These are phyloP conservation scores for Gambusia affinis DNA, from an alignment of 2,113 vertebrate species.

Conservation along the genomic window DNA sequence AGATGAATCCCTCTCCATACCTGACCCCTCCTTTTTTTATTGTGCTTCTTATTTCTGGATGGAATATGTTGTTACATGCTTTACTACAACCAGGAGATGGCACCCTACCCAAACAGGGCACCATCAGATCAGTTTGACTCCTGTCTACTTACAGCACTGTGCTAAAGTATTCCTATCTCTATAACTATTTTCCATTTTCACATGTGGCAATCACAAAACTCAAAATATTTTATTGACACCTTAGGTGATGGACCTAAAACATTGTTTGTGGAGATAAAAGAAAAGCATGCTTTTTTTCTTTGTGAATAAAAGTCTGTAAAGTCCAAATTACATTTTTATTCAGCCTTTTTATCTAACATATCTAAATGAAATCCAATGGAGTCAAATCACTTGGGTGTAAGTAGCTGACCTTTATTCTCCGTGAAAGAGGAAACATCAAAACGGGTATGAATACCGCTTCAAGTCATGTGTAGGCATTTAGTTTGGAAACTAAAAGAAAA, in stretches of 20 bases:
- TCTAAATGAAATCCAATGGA: not conserved
- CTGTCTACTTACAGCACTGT: not conserved
- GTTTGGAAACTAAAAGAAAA: not conserved
- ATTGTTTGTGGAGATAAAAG: too few species aligned
- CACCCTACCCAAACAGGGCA: slow-evolving; percentile 85
- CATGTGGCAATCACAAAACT: not conserved
- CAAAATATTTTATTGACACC: not conserved
- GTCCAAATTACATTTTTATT: not conserved
- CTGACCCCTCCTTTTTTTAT: not conserved
- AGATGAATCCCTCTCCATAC: not conserved
- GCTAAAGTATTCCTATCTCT: not conserved
- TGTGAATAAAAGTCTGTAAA: not conserved
- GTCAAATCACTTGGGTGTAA: not conserved
- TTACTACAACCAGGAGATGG: slow-evolving; percentile 89
- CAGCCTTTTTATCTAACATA: not conserved
- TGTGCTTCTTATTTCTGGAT: slow-evolving; percentile 12
- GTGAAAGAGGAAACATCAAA: too few species aligned
- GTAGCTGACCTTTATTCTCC: not conserved
- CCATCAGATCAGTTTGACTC: slow-evolving; percentile 22
- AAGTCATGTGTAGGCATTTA: not conserved
- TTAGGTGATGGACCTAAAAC: not conserved
- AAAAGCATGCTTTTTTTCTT: not conserved
- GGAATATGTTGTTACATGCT: slow-evolving; percentile 39
- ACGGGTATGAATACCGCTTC: not conserved
- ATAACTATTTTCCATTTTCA: not conserved